phyloP scores from a whole-genome alignment of 2,888 invertebrate species.

The Megalurothrips usitatus region DNA sequence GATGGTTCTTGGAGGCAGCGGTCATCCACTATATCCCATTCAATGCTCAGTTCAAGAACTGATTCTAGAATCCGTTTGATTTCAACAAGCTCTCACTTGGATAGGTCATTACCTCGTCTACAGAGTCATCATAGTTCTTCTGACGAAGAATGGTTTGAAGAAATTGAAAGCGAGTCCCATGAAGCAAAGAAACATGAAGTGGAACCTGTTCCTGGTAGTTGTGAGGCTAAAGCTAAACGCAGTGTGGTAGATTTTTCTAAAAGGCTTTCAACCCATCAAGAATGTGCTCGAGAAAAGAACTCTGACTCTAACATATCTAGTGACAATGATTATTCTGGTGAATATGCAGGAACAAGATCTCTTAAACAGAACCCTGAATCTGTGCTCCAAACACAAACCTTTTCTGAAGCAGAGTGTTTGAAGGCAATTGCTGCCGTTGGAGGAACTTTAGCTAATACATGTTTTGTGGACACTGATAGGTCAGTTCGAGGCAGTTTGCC shows the following conservation, averaged over 20 bases:
- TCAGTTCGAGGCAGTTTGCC: too few relatives aligned
- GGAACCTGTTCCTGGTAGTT: not conserved
- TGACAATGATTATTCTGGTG: not conserved
- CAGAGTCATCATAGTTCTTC: constrained; percentile 50
- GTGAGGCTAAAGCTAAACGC: not conserved
- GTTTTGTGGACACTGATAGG: not conserved
- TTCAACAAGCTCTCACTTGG: constrained; percentile 42
- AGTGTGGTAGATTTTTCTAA: not conserved
- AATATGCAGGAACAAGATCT: too few relatives aligned
- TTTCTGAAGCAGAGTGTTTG: too few relatives aligned
- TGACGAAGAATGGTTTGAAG: constrained; percentile 51
- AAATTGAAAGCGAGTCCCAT: constrained; percentile 40
- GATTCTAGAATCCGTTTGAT: constrained; percentile 42
- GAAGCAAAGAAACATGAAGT: not conserved
- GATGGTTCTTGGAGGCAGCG: constrained; percentile 37
- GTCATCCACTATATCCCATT: constrained; percentile 38
- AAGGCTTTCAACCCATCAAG: constrained; percentile 17
- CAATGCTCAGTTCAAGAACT: constrained; percentile 35
- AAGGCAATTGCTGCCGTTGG: not conserved
- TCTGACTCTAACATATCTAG: not conserved
- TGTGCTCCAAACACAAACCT: too few relatives aligned
- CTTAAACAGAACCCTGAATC: too few relatives aligned
- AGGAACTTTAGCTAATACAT: not conserved
- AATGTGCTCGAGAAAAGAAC: not conserved
- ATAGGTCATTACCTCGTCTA: constrained; percentile 43